Conservation (phyloP, 2,113 vertebrate species). For the Syngnathus typhle region DNA sequence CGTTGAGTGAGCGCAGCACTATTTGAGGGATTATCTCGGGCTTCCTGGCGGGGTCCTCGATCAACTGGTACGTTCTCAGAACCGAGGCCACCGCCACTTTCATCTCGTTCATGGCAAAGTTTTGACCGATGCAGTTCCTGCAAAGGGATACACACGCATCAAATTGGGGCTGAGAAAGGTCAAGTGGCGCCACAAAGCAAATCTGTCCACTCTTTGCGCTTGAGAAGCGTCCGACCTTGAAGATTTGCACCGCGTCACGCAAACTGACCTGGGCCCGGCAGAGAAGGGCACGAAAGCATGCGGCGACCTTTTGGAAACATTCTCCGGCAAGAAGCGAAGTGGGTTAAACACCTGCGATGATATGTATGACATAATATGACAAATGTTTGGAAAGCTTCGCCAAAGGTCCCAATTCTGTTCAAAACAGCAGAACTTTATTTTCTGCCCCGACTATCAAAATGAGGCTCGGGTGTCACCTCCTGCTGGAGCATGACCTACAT, state of each 20-base stretch:
- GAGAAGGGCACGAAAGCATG: slow-evolving; percentile 86
- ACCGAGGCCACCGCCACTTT: slow-evolving; percentile 75
- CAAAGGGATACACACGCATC: neutral
- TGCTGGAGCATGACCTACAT: slow-evolving; percentile 49
- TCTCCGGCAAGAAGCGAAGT: slow-evolving; percentile 83
- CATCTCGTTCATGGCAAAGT: slow-evolving; percentile 84
- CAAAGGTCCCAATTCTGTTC: too few species aligned
- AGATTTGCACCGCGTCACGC: neutral
- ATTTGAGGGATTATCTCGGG: slow-evolving; percentile 49
- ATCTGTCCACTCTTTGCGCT: too few species aligned
- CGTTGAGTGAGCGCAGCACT: slow-evolving; percentile 75
- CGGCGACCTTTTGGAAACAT: slow-evolving; percentile 72
- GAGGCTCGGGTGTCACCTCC: too few species aligned
- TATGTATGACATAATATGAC: neutral
- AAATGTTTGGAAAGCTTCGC: neutral
- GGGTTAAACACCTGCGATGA: slow-evolving; percentile 79
- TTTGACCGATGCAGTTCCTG: slow-evolving; percentile 93
- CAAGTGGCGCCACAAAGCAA: too few species aligned
- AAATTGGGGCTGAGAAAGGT: neutral
- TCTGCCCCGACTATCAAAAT: too few species aligned
- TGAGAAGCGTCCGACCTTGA: neutral
- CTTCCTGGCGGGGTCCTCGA: slow-evolving; percentile 53
- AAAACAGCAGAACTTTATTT: too few species aligned
- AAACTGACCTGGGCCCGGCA: slow-evolving; percentile 70
- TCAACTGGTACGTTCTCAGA: slow-evolving; percentile 74